Conservation (phyloP, 2,888 invertebrate genomes). For the Fragum fragum region DNA sequence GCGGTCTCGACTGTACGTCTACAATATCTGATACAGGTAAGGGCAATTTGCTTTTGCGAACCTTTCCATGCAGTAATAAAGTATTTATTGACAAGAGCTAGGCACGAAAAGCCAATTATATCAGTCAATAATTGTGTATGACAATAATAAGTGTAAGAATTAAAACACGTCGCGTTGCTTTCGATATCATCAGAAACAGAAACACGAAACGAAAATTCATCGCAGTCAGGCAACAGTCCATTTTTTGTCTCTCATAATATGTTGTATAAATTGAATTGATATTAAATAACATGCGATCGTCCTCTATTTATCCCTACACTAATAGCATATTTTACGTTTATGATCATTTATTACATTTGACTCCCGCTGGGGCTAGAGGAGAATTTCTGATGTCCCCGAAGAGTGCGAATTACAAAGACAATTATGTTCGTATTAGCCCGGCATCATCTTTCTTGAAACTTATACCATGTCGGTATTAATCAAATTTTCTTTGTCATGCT, state of each 20-base stretch:
- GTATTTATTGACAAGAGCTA: conserved; percentile 22
- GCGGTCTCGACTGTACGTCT: no score
- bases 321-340: conserved; percentile 52
- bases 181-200: conserved; percentile 44
- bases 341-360: conserved; percentile 44
- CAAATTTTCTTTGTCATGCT: conserved; percentile 27
- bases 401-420: conserved; percentile 40
- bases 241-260: conserved; percentile 45
- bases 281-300: conserved; percentile 61
- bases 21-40: conserved; percentile 21
- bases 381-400: conserved; percentile 38
- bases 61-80: no score
- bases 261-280: conserved; percentile 54
- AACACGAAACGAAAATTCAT: conserved; percentile 55
- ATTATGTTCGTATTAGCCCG: conserved; percentile 51
- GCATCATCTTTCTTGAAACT: conserved; percentile 42
- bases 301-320: conserved; percentile 52
- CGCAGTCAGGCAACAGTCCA: conserved; percentile 50
- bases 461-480: conserved; percentile 43
- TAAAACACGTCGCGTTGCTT: conserved; percentile 49
- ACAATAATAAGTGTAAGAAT: conserved; percentile 54
- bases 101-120: conserved; percentile 52
- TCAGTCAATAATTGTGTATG: conserved; percentile 48
- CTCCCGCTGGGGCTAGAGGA: conserved; percentile 42
- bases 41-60: neutral